These are phyloP conservation scores for Sipha maydis DNA, from an alignment of 2,888 invertebrate genomes.

Conservation along the genomic window DNA sequence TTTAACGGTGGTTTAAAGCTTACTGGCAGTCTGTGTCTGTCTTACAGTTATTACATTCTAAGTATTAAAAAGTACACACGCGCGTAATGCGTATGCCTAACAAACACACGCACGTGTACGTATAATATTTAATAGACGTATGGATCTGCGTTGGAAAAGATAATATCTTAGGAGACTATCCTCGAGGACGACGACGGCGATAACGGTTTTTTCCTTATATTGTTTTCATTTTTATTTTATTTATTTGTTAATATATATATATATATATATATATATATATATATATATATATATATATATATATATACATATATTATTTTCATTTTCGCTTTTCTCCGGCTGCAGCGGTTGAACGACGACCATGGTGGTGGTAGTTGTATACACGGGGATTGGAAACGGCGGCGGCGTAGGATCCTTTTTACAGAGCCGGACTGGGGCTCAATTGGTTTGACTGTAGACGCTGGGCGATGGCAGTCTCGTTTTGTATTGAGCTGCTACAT, in stretches of 20 bases:
- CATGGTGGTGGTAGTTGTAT: neutral
- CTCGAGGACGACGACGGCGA: neutral
- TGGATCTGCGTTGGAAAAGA: neutral
- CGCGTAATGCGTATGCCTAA: no score
- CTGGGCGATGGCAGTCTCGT: constrained; percentile 48
- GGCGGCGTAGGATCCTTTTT: constrained; percentile 16
- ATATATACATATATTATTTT: neutral
- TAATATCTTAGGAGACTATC: neutral
- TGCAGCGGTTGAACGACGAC: neutral
- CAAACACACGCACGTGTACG: neutral
- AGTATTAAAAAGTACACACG: constrained; percentile 23
- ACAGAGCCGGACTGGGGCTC: constrained; percentile 45
- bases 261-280: neutral
- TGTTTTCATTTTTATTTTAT: neutral
- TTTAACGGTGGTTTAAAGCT: neutral
- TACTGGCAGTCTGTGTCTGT: constrained; percentile 42
- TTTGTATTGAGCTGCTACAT: constrained; percentile 59
- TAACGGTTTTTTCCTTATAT: neutral
- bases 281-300: neutral
- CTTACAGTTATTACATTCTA: neutral
- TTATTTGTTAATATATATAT: neutral
- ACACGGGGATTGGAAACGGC: neutral
- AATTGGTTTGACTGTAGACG: constrained; percentile 57
- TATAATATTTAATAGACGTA: neutral
- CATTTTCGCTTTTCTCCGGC: neutral